A percentile compares a stretch with the other conserved stretches of the same genome.
phyloP scores from a whole-genome alignment of 2,113 vertebrate genomes.

The Halichoeres trimaculatus region DNA sequence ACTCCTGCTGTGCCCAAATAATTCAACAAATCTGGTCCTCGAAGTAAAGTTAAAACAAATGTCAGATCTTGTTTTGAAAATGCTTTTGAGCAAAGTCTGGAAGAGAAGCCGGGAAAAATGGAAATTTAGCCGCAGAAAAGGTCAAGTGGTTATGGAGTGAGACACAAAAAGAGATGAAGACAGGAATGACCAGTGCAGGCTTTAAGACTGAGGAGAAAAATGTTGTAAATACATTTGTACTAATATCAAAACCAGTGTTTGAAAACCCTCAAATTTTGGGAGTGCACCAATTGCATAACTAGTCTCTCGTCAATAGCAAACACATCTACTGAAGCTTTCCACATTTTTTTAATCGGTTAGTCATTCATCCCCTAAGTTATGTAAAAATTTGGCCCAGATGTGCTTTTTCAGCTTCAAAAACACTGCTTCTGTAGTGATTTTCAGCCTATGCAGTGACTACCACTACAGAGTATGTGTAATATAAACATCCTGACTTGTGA shows the following conservation, averaged over 20 bases:
- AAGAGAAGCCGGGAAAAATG: background rate
- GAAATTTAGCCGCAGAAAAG: background rate
- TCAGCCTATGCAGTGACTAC: too few species aligned
- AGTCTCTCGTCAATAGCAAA: too few species aligned
- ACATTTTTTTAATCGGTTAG: too few species aligned
- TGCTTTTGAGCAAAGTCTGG: background rate
- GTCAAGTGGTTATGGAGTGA: background rate
- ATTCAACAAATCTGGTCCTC: constrained; percentile 2
- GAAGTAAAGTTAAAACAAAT: constrained; percentile 9
- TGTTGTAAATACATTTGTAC: background rate
- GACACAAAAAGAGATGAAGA: background rate
- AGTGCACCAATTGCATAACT: background rate
- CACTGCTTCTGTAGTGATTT: too few species aligned
- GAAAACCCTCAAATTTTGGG: background rate
- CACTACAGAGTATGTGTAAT: too few species aligned
- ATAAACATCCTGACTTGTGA: too few species aligned
- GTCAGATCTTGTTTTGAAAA: background rate
- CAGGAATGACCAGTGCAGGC: background rate
- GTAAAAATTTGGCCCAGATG: too few species aligned
- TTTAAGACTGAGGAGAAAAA: constrained; percentile 2
- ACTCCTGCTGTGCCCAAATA: background rate
- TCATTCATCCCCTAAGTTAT: too few species aligned
- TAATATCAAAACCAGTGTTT: too few species aligned
- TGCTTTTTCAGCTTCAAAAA: too few species aligned
- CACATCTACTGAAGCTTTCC: too few species aligned